phyloP scores from a whole-genome alignment of 2,888 invertebrate species.

The Hypselothyrea guttata region DNA sequence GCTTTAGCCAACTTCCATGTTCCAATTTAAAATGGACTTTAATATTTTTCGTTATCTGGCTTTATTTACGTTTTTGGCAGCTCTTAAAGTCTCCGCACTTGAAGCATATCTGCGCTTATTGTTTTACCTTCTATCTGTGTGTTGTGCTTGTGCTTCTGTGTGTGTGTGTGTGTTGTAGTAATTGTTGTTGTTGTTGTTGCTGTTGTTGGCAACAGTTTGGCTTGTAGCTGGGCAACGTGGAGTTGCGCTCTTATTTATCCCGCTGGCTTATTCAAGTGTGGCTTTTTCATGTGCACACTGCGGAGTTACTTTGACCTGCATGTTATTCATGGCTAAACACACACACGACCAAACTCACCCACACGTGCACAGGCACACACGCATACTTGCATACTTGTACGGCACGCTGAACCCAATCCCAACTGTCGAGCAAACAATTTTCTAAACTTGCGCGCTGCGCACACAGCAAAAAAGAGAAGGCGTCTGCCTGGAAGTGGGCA shows the following conservation, averaged over 20 bases:
- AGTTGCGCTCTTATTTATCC: constrained; percentile 69
- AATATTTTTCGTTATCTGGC: neutral
- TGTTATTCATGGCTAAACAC: constrained; percentile 70
- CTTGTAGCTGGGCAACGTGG: constrained; percentile 49
- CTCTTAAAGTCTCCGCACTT: constrained; percentile 50
- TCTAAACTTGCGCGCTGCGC: constrained; percentile 64
- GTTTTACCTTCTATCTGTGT: constrained; percentile 41
- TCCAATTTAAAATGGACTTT: constrained; percentile 16
- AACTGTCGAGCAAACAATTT: constrained; percentile 68
- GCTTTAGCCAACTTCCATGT: neutral
- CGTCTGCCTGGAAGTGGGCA: constrained; percentile 24
- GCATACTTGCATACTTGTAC: constrained; percentile 1
- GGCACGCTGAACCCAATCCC: constrained; percentile 33
- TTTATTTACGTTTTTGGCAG: constrained; percentile 41
- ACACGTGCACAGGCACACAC: neutral
- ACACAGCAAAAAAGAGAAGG: constrained; percentile 33
- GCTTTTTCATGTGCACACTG: constrained; percentile 53
- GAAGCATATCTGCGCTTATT: constrained; percentile 66
- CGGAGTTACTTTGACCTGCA: constrained; percentile 73
- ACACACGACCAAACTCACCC: constrained; percentile 23
- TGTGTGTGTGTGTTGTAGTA: constrained; percentile 4
- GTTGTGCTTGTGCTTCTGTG: neutral
- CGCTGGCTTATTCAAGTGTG: constrained; percentile 59
- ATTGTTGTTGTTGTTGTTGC: constrained; percentile 15
- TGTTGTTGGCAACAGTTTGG: constrained; percentile 19